A percentile compares a stretch with the other conserved stretches of the same genome.
Conservation (phyloP, 2,113 vertebrate genomes). For the Colistium nudipinnis region DNA sequence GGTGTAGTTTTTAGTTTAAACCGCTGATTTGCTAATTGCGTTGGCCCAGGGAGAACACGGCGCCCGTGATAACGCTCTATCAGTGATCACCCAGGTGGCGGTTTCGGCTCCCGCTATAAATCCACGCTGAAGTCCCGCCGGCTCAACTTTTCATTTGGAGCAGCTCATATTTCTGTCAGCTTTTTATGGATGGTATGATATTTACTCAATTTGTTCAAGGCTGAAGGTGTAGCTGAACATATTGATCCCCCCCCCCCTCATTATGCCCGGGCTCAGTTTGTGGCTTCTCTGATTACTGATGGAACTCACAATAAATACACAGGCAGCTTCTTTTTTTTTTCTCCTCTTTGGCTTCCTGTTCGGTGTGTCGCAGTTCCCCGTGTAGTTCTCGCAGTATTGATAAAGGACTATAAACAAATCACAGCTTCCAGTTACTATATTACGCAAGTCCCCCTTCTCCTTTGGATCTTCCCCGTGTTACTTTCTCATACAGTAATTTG, state of each 20-base stretch:
- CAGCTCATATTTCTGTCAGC: slow-evolving; percentile 53
- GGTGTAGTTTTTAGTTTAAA: neutral
- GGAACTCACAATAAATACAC: slow-evolving; percentile 7
- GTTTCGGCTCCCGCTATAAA: slow-evolving; percentile 41
- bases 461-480: slow-evolving; percentile 13
- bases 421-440: neutral
- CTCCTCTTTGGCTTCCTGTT: neutral
- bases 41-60: slow-evolving; percentile 8
- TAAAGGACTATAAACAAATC: neutral
- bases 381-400: neutral
- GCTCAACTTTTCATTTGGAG: slow-evolving; percentile 58
- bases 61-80: slow-evolving; percentile 36
- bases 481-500: slow-evolving; percentile 20
- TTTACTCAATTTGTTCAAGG: slow-evolving; percentile 55
- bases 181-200: slow-evolving; percentile 56
- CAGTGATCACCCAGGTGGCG: slow-evolving; percentile 42
- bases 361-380: neutral
- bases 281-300: slow-evolving; percentile 22
- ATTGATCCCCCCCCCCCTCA: slow-evolving; percentile 60
- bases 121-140: slow-evolving; percentile 35
- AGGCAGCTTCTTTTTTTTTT: neutral
- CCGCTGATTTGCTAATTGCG: slow-evolving; percentile 49
- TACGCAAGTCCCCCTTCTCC: neutral
- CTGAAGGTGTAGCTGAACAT: slow-evolving; percentile 44
- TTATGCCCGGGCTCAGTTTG: slow-evolving; percentile 35